A percentile compares a stretch with the other conserved stretches of the same genome.
These are phyloP conservation scores for Acleris holmiana DNA, from an alignment of 2,888 invertebrate species.

Conservation along the genomic window DNA sequence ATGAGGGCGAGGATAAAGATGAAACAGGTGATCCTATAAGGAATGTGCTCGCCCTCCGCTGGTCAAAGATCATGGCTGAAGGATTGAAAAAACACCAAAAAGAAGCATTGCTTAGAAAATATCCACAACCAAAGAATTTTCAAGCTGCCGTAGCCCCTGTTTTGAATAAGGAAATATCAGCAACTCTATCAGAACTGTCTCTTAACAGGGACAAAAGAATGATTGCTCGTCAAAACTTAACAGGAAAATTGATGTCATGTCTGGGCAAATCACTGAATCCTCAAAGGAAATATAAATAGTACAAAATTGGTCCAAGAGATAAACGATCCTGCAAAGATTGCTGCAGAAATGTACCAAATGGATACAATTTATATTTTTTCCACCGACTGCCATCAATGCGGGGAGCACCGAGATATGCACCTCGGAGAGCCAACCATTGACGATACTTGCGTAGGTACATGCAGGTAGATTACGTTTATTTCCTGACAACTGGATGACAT, in stretches of 20 bases:
- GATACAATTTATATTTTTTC: no score
- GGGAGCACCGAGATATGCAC: not conserved
- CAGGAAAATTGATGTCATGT: not conserved
- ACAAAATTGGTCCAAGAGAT: slow-evolving; percentile 16
- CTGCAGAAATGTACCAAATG: slow-evolving; percentile 10
- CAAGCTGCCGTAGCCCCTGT: not conserved
- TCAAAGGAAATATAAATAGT: slow-evolving; percentile 1
- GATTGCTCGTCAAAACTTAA: not conserved
- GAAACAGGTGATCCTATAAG: not conserved
- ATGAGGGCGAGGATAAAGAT: not conserved
- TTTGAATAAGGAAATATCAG: not conserved
- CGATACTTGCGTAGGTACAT: slow-evolving; percentile 12
- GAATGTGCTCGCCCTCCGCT: not conserved
- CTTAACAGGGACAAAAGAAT: not conserved
- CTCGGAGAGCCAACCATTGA: slow-evolving; percentile 7
- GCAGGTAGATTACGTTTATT: slow-evolving; percentile 32
- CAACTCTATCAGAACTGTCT: not conserved
- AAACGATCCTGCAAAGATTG: not conserved
- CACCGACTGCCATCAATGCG: not conserved
- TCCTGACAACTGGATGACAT: slow-evolving; percentile 25
- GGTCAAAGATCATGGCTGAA: not conserved
- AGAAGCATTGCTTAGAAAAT: not conserved
- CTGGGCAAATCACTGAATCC: slow-evolving; percentile 11
- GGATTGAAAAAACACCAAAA: not conserved
- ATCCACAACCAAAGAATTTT: not conserved